Evolutionary conservation across 2,888 invertebrate species (phyloP).

Genomic region (Drosophila bunnanda): DNA sequence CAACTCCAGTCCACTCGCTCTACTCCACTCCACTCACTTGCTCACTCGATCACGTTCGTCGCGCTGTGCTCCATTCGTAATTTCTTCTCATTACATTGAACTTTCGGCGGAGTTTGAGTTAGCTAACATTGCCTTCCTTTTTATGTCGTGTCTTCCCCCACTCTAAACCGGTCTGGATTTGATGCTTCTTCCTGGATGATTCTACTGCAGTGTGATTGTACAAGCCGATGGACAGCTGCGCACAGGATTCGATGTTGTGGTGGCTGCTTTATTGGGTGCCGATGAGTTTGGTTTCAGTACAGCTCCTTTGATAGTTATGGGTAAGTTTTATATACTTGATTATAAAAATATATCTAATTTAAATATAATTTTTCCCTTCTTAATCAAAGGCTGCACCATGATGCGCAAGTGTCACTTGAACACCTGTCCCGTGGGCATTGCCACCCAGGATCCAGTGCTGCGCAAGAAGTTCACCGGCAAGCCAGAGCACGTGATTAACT

Average conservation of each 20-base stretch:
- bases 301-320: constrained; percentile 98
- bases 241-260: constrained; percentile 97
- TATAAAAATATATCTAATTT: background rate
- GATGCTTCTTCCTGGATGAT: background rate
- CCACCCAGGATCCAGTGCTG: constrained; percentile 98
- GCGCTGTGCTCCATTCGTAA: constrained; percentile 84
- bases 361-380: background rate
- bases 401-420: constrained; percentile 99
- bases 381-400: constrained; percentile 95
- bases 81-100: constrained; percentile 81
- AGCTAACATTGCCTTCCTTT: constrained; percentile 76
- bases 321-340: constrained; percentile 77
- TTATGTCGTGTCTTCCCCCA: constrained; percentile 73
- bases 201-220: constrained; percentile 90
- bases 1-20: constrained; percentile 45
- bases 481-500: constrained; percentile 99
- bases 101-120: constrained; percentile 28
- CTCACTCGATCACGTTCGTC: constrained; percentile 73
- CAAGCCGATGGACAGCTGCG: constrained; percentile 98
- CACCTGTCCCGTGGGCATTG: constrained; percentile 99
- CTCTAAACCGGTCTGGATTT: constrained; percentile 39
- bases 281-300: constrained; percentile 99
- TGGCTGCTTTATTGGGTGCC: constrained; percentile 97
- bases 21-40: constrained; percentile 67
- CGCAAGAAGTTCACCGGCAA: constrained; percentile 98